Percentiles rank a stretch among this genome's conserved stretches.
Conservation (phyloP, 1,140 invertebrate genomes). For the Cyphomyrmex costatus region DNA sequence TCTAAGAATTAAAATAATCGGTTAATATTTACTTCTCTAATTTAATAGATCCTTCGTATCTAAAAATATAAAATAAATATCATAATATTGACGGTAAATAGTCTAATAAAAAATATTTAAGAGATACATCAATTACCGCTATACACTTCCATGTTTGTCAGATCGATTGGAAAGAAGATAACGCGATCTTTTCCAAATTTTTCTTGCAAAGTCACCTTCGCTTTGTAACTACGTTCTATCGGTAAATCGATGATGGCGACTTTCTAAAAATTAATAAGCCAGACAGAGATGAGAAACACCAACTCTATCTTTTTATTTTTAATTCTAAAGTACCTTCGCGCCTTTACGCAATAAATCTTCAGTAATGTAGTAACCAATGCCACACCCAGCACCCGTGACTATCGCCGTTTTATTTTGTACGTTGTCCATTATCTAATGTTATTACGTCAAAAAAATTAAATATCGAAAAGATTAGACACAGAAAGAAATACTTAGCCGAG, state of each 20-base stretch:
- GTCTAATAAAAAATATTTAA: neutral
- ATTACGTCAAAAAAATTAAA: neutral
- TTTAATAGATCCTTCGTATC: neutral
- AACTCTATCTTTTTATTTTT: neutral
- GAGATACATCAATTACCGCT: constrained; percentile 45
- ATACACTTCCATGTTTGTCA: constrained; percentile 67
- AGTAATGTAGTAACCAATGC: constrained; percentile 84
- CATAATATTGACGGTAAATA: neutral
- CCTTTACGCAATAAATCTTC: constrained; percentile 83
- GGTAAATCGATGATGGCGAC: constrained; percentile 48
- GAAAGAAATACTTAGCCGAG: too few relatives aligned
- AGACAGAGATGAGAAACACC: neutral
- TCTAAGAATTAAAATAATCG: constrained; percentile 70
- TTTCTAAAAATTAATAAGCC: constrained; percentile 13
- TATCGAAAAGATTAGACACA: neutral
- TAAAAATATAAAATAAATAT: neutral
- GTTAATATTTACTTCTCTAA: constrained; percentile 72
- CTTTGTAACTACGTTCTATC: neutral
- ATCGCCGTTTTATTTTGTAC: constrained; percentile 84
- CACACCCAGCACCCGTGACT: constrained; percentile 84
- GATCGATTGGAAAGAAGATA: constrained; percentile 80
- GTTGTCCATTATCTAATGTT: constrained; percentile 15
- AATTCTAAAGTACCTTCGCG: constrained; percentile 73
- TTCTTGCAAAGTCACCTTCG: constrained; percentile 40
- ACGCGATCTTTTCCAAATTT: constrained; percentile 80